These are phyloP conservation scores for Bubo bubo DNA, from an alignment of 2,113 vertebrate species.

Conservation along the genomic window DNA sequence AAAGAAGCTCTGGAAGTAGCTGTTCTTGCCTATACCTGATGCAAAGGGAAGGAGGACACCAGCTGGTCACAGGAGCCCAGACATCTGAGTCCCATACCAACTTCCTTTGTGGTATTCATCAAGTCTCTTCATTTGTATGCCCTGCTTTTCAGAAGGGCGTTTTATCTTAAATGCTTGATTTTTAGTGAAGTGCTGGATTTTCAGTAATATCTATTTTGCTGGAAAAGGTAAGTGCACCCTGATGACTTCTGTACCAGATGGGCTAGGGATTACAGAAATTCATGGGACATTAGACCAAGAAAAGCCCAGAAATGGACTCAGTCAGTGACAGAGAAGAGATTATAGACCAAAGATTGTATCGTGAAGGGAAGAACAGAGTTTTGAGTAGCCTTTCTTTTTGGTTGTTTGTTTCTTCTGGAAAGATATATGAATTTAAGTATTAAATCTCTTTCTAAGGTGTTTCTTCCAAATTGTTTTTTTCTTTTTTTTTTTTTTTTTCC, in stretches of 20 bases:
- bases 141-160: not conserved
- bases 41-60: conserved; percentile 22
- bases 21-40: not conserved
- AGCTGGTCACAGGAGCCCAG: not conserved
- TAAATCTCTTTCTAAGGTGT: not conserved
- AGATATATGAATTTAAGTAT: not conserved
- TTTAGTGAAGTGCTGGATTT: not conserved
- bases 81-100: not conserved
- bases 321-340: not conserved
- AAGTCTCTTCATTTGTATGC: not conserved
- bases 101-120: accelerated
- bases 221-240: not conserved
- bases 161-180: not conserved
- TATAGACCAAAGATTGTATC: not conserved
- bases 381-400: not conserved
- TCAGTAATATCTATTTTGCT: not conserved
- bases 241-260: not conserved
- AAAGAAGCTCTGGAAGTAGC: not conserved
- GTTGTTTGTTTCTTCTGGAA: not conserved
- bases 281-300: not conserved
- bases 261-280: not conserved
- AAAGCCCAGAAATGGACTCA: not conserved
- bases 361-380: not conserved
- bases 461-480: not conserved
- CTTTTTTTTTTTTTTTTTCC: not conserved